Percentiles rank a stretch among this genome's conserved stretches.
phyloP scores from a whole-genome alignment of 2,797 vertebrate species.

The Clamator glandarius region DNA sequence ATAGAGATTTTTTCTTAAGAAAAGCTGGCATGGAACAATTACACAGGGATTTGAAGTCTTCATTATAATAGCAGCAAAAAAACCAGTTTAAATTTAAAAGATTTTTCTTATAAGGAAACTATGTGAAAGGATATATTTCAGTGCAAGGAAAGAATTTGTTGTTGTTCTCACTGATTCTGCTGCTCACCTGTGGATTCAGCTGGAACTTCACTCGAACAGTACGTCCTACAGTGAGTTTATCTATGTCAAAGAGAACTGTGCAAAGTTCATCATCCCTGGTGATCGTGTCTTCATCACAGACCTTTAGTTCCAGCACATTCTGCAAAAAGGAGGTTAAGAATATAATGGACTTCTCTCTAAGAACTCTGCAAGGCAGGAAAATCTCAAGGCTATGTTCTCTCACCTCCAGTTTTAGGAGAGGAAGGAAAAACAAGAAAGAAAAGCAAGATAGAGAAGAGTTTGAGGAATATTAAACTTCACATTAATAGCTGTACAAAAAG shows the following conservation, averaged over 20 bases:
- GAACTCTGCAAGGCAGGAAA: not conserved
- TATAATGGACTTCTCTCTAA: not conserved
- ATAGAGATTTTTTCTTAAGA: not conserved
- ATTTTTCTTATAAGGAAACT: not conserved
- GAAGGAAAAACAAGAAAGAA: not conserved
- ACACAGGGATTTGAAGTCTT: not conserved
- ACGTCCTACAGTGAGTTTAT: constrained; percentile 76
- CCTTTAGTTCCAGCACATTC: constrained; percentile 84
- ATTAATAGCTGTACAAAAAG: not conserved
- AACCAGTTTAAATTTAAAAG: not conserved
- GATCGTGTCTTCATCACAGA: constrained; percentile 83
- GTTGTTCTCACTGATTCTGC: not conserved
- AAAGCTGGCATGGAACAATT: not conserved
- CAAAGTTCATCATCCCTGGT: constrained; percentile 78
- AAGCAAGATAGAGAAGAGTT: not conserved
- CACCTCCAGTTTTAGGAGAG: not conserved
- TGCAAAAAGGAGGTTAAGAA: constrained; percentile 52
- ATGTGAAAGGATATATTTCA: not conserved
- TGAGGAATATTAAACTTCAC: not conserved
- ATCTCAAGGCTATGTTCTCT: not conserved
- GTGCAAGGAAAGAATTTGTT: not conserved
- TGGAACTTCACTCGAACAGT: constrained; percentile 77
- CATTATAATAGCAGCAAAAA: not conserved
- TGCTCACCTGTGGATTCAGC: constrained; percentile 73
- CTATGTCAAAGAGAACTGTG: constrained; percentile 81